phyloP scores from a whole-genome alignment of 1,140 invertebrate species.

The Diorhabda carinulata region DNA sequence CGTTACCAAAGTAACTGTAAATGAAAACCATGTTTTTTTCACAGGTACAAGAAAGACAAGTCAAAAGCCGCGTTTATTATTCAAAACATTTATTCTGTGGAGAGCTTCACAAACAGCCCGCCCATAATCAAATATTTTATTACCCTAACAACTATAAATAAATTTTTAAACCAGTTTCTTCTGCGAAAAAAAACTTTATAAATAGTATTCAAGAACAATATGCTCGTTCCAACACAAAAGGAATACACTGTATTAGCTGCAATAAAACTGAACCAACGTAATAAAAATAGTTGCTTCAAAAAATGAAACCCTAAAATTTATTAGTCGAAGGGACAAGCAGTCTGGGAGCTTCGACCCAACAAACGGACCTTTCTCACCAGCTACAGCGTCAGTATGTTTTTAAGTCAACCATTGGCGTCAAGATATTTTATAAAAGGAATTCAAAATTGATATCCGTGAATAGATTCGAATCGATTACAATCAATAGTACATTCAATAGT shows the following conservation, averaged over 20 bases:
- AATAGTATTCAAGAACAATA: constrained; percentile 29
- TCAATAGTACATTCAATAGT: too few relatives aligned
- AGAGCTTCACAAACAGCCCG: constrained; percentile 20
- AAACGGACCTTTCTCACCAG: constrained; percentile 37
- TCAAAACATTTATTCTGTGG: constrained; percentile 8
- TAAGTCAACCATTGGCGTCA: background rate
- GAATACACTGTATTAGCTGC: constrained; percentile 29
- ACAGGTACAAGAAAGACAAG: background rate
- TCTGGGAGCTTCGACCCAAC: constrained; percentile 24
- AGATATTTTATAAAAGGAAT: too few relatives aligned
- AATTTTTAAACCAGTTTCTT: constrained; percentile 32
- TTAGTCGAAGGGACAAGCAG: constrained; percentile 37
- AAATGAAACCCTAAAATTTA: constrained; percentile 40
- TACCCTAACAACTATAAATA: constrained; percentile 29
- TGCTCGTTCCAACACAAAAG: constrained; percentile 19
- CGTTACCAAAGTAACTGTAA: too few relatives aligned
- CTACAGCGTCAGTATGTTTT: background rate
- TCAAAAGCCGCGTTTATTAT: background rate
- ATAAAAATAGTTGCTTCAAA: constrained; percentile 38
- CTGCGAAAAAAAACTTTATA: constrained; percentile 18
- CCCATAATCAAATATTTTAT: constrained; percentile 29
- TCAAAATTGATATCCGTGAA: too few relatives aligned
- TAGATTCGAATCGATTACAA: too few relatives aligned
- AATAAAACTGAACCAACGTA: constrained; percentile 38
- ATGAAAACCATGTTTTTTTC: too few relatives aligned